Base-by-base conservation (phyloP, 1,140 invertebrate genomes). In the Cyclina sinensis region DNA sequence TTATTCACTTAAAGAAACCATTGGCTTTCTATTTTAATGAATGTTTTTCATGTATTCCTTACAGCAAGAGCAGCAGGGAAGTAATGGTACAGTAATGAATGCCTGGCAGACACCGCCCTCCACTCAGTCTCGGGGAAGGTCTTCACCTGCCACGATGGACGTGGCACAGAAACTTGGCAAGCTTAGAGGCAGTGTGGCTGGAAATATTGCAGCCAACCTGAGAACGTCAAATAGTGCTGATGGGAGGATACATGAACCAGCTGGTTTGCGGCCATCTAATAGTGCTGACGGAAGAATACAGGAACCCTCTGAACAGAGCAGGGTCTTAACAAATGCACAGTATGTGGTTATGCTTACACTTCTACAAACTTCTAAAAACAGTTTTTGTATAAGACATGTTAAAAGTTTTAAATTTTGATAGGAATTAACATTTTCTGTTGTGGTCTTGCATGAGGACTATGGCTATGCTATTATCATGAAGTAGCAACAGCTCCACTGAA, bases 41-140 rank as follows among this genome's bases (percentile, higher is more conserved):
- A 43, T 4, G 4, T 4, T 43, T 43, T 43, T 7, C 43, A 7
- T 43, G 43, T 43, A 4, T 43, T 14, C 21, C 14, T 4, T 14
- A 62, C 65, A 54, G 82, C 82, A 84, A 57, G 82, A 84, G 30
- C 91, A 70, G 89, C 90, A 86, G 90, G 88, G 32, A 30, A 30
- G 21, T 51, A 87, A 57, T 65, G 85, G 76, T 35, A 79, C 27
- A 3, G 76, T 80, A 12, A 37, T 27, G 74, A 87, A 65, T 73
- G 86, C 86, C 11, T 88, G 86, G 86, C 78, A 81, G 79, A 88
- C 86, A 4, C 86, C 86, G 18, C 86, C 86, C 30, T 24, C 68
- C 27, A 82, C 78, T 18, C 59, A 62, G 30, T 51, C 30, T 21
- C 59, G 48, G 62, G 86, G 80, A 14, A 48, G 68, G 11, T 73